Evolutionary conservation across 2,113 vertebrate genomes (phyloP).

Genomic region (Prionailurus viverrinus): DNA sequence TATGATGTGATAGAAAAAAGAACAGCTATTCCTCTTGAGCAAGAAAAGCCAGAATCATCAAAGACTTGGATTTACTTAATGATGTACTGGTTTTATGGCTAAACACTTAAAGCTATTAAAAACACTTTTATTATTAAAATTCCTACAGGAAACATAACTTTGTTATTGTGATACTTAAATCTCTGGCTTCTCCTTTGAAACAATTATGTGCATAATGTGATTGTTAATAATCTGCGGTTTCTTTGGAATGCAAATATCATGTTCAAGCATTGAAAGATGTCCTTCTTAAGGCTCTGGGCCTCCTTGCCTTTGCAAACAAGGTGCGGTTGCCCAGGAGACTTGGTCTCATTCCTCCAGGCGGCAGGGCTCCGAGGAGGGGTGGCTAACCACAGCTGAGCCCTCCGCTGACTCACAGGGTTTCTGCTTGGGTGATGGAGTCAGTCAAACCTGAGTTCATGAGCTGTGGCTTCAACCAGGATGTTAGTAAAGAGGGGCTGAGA

Average conservation of each 20-base stretch:
- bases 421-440: background rate
- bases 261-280: background rate
- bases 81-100: slow-evolving; percentile 55
- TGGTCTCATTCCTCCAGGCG: background rate
- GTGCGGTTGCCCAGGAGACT: background rate
- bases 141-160: slow-evolving; percentile 64
- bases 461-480: background rate
- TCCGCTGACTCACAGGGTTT: background rate
- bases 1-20: background rate
- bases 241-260: slow-evolving; percentile 52
- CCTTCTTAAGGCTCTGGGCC: background rate
- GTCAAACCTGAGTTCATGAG: background rate
- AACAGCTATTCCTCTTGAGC: background rate
- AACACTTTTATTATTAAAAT: slow-evolving; percentile 77
- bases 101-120: slow-evolving; percentile 68
- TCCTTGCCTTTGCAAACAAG: background rate
- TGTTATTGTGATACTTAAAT: slow-evolving; percentile 65
- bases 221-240: slow-evolving; percentile 62
- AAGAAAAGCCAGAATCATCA: slow-evolving; percentile 61
- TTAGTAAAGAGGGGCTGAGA: background rate
- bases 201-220: background rate
- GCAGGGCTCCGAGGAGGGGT: background rate
- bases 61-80: slow-evolving; percentile 61
- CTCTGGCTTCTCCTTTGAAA: slow-evolving; percentile 71
- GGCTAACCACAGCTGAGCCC: background rate